Percentiles rank a stretch among this genome's conserved stretches.
Conservation (phyloP, 2,113 vertebrate species). For the Sapajus apella region DNA sequence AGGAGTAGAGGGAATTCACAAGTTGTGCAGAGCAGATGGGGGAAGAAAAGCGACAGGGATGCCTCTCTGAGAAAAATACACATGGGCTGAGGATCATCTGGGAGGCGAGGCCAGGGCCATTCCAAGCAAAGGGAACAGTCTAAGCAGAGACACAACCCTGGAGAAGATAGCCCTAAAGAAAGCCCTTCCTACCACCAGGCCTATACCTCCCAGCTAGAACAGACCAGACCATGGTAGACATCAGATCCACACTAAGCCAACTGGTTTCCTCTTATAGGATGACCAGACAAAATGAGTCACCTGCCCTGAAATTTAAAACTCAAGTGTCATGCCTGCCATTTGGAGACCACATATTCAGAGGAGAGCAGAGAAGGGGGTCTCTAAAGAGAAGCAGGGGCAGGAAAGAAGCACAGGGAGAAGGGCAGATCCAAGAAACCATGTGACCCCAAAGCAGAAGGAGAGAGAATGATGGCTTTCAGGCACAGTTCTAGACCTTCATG, state of each 20-base stretch:
- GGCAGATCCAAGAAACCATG: not conserved
- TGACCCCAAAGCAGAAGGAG: not conserved
- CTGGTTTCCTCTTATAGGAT: not conserved
- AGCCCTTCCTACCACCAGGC: not conserved
- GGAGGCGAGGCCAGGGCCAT: not conserved
- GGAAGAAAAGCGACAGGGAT: not conserved
- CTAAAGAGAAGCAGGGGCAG: not conserved
- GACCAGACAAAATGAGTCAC: not conserved
- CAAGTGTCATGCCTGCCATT: not conserved
- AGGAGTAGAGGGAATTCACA: not conserved
- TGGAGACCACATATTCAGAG: not conserved
- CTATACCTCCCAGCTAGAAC: not conserved
- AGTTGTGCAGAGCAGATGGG: not conserved
- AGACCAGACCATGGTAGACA: not conserved
- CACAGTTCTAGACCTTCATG: not conserved
- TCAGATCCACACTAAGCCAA: not conserved
- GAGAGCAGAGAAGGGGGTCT: not conserved
- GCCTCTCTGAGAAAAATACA: not conserved
- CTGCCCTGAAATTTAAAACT: not conserved
- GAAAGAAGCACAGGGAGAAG: not conserved
- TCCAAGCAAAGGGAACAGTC: not conserved
- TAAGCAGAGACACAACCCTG: not conserved
- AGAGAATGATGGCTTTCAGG: not conserved
- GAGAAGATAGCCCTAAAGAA: not conserved
- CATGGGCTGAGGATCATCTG: not conserved